A percentile compares a stretch with the other conserved stretches of the same genome.
phyloP scores from a whole-genome alignment of 2,888 invertebrate genomes.

The Agrochola macilenta region DNA sequence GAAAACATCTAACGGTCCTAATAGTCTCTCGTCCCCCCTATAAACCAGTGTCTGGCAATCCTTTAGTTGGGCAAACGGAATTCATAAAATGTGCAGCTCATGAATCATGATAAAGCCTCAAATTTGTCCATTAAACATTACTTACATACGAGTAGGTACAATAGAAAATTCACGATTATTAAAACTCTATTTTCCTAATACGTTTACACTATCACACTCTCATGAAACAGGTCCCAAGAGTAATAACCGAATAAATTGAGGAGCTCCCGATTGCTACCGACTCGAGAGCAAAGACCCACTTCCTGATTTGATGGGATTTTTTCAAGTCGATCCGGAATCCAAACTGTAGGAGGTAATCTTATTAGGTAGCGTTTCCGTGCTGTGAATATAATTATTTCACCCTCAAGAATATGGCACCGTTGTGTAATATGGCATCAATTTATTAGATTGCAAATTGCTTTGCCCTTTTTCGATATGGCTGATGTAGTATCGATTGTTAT shows the following conservation, averaged over 20 bases:
- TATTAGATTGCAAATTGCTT: constrained; percentile 69
- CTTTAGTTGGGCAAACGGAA: background rate
- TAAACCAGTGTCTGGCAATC: background rate
- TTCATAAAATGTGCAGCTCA: background rate
- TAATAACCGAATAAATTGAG: constrained; percentile 56
- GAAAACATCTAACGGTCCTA: background rate
- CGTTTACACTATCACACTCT: constrained; percentile 10
- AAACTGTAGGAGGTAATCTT: constrained; percentile 61
- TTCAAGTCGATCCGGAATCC: constrained; percentile 69
- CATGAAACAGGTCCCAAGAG: constrained; percentile 42
- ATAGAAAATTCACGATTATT: background rate
- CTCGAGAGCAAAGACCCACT: constrained; percentile 55
- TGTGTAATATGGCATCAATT: constrained; percentile 71
- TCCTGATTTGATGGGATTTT: constrained; percentile 68
- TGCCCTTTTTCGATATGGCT: constrained; percentile 48
- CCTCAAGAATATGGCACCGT: constrained; percentile 53
- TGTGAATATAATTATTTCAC: constrained; percentile 73
- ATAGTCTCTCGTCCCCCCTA: no score
- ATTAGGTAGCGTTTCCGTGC: constrained; percentile 70
- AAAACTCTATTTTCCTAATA: background rate
- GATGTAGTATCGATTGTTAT: constrained; percentile 51
- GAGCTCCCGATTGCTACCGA: constrained; percentile 34
- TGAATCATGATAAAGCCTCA: background rate
- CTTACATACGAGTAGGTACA: no score
- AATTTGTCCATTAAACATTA: background rate